A percentile compares a stretch with the other conserved stretches of the same genome.
Evolutionary conservation across 2,888 invertebrate genomes (phyloP).

Genomic region (Platycnemis pennipes): DNA sequence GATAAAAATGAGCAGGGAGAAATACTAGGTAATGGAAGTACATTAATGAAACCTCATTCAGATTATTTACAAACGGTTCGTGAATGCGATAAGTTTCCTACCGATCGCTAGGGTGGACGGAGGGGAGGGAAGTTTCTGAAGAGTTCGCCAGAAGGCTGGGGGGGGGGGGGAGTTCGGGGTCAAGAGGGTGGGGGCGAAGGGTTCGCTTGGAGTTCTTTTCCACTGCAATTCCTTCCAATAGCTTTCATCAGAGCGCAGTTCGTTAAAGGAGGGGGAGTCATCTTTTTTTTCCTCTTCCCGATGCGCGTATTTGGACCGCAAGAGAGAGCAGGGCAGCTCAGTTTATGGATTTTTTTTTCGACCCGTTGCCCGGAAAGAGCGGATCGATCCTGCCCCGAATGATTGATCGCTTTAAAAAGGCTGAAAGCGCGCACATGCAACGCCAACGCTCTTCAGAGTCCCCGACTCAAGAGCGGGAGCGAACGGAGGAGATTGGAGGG

Average conservation of each 20-base stretch:
- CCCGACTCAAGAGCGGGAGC: not conserved
- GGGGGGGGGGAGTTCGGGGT: not conserved
- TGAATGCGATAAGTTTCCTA: not conserved
- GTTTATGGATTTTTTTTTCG: slow-evolving; percentile 18
- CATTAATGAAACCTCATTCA: not conserved
- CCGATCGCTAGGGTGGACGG: not conserved
- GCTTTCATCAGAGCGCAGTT: slow-evolving; percentile 5
- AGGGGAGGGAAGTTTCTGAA: not conserved
- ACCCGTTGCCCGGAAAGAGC: not conserved
- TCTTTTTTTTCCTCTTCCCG: not conserved
- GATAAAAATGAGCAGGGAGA: too few species aligned
- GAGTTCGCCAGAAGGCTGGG: not conserved
- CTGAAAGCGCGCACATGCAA: not conserved
- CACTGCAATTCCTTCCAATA: slow-evolving; percentile 26
- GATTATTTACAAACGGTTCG: not conserved
- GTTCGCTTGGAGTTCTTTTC: not conserved
- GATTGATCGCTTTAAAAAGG: slow-evolving; percentile 28
- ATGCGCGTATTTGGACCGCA: not conserved
- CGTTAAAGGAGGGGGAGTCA: not conserved
- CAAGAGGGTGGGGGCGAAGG: not conserved
- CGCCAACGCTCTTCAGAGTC: not conserved
- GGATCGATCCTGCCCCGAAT: not conserved
- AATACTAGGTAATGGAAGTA: not conserved
- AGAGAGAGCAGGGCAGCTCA: not conserved
- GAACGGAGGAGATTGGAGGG: not conserved